A percentile compares a stretch with the other conserved stretches of the same genome.
Evolutionary conservation across 2,113 vertebrate species (phyloP).

Genomic region (Benitochromis conjunctus): DNA sequence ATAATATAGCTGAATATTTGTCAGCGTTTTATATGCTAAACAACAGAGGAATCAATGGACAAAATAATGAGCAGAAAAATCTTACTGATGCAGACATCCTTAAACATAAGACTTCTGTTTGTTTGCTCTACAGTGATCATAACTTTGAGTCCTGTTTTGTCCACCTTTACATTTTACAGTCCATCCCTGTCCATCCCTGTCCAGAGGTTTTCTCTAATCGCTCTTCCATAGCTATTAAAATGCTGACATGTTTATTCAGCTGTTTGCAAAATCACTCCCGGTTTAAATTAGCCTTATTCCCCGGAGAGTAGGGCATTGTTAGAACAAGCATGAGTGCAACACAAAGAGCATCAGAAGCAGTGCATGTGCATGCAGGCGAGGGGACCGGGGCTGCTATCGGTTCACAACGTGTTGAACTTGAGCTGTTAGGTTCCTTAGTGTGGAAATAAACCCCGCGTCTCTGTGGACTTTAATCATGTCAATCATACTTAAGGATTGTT

Average conservation of each 20-base stretch:
- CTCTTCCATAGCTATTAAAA: background rate
- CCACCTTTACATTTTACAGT: background rate
- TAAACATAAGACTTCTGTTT: background rate
- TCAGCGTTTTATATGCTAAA: background rate
- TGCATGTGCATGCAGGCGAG: background rate
- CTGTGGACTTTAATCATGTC: background rate
- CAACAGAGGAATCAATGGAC: background rate
- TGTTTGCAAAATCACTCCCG: conserved; percentile 17
- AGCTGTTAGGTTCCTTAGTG: background rate
- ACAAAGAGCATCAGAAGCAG: conserved; percentile 23
- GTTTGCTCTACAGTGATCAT: background rate
- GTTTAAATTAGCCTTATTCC: conserved; percentile 22
- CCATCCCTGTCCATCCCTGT: background rate
- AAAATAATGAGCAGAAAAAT: background rate
- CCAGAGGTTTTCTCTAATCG: background rate
- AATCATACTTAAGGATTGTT: background rate
- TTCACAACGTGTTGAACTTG: background rate
- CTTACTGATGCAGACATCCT: background rate
- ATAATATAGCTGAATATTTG: background rate
- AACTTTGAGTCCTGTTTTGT: background rate
- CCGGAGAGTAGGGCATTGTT: background rate
- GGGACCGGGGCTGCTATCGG: background rate
- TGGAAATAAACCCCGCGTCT: background rate
- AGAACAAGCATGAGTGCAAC: conserved; percentile 1
- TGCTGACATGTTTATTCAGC: conserved; percentile 23